phyloP scores from a whole-genome alignment of 2,888 invertebrate species.

The Cistogaster globosa region DNA sequence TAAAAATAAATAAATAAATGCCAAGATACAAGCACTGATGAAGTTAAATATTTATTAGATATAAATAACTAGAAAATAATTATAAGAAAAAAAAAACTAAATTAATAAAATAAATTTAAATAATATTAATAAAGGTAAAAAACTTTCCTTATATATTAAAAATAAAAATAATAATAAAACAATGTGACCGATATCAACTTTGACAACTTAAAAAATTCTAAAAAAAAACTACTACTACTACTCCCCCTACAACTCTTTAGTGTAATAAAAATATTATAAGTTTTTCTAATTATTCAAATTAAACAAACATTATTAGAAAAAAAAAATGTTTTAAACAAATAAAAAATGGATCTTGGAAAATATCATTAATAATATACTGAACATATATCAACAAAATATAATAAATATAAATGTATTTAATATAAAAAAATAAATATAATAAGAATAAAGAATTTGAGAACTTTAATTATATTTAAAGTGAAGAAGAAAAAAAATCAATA shows the following conservation, averaged over 20 bases:
- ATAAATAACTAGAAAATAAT: constrained; percentile 46
- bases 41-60: constrained; percentile 67
- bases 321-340: constrained; percentile 39
- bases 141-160: constrained; percentile 22
- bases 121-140: constrained; percentile 15
- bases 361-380: constrained; percentile 23
- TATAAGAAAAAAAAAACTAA: constrained; percentile 41
- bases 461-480: too few species aligned
- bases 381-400: constrained; percentile 13
- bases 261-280: constrained; percentile 4
- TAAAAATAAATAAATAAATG: constrained; percentile 59
- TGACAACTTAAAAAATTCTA: constrained; percentile 46
- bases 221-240: constrained; percentile 18
- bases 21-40: constrained; percentile 70
- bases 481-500: constrained; percentile 28
- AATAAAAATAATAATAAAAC: constrained; percentile 6
- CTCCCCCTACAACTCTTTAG: constrained; percentile 38
- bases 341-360: constrained; percentile 36
- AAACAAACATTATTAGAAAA: constrained; percentile 32
- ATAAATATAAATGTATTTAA: constrained; percentile 15
- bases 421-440: background rate
- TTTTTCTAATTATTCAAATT: background rate
- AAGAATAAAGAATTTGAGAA: too few species aligned
- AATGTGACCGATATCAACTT: constrained; percentile 29
- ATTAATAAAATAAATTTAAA: constrained; percentile 10